Percentiles rank a stretch among this genome's conserved stretches.
phyloP scores from a whole-genome alignment of 2,797 vertebrate species.

The Sylvia borin region DNA sequence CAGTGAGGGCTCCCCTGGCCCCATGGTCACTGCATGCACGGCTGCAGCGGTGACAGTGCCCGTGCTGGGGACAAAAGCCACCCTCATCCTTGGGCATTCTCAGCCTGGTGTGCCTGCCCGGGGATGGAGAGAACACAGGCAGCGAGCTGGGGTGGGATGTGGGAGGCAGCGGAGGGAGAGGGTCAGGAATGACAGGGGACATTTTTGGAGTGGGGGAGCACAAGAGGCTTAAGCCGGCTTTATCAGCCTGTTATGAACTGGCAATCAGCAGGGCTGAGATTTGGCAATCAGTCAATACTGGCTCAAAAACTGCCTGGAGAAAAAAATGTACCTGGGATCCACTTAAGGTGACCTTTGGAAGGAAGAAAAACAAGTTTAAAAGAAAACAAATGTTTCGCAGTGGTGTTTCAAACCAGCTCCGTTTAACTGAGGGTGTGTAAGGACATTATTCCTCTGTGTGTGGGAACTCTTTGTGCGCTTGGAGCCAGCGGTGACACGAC shows the following conservation, averaged over 20 bases:
- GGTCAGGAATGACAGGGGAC: background rate
- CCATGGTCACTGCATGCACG: background rate
- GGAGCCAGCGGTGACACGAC: background rate
- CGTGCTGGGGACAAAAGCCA: rapidly evolving
- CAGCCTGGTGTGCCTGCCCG: rapidly evolving
- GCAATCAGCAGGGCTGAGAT: slow-evolving; percentile 29
- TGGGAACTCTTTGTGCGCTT: slow-evolving; percentile 8
- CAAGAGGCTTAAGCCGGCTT: background rate
- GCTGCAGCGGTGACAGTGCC: background rate
- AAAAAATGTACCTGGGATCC: slow-evolving; percentile 24
- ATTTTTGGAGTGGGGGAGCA: background rate
- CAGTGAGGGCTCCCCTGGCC: rapidly evolving
- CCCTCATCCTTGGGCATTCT: background rate
- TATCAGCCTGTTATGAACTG: background rate
- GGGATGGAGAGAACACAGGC: background rate
- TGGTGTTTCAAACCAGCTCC: background rate
- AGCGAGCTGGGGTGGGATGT: background rate
- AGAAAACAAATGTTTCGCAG: slow-evolving; percentile 51
- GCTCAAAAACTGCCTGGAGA: slow-evolving; percentile 19
- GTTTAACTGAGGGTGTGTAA: slow-evolving; percentile 7
- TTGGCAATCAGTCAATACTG: slow-evolving; percentile 49
- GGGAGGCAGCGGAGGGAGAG: background rate
- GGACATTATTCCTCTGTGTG: background rate
- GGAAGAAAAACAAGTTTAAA: slow-evolving; percentile 70
- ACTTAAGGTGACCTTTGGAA: slow-evolving; percentile 61